A percentile compares a stretch with the other conserved stretches of the same genome.
phyloP scores from a whole-genome alignment of 2,797 vertebrate genomes.

The Tragelaphus eurycerus region DNA sequence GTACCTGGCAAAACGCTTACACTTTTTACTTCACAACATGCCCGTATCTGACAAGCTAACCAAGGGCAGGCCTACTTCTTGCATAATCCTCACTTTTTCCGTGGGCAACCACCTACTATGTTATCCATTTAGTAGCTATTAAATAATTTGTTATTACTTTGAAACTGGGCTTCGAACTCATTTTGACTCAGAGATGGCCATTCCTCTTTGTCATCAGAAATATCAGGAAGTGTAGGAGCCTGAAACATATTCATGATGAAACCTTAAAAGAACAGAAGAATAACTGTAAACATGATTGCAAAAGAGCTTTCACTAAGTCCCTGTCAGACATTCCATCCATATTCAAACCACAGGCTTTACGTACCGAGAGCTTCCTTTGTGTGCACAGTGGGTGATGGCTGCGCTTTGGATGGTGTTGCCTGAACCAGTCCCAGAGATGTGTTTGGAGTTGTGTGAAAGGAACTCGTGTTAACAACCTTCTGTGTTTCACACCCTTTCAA shows the following conservation, averaged over 20 bases:
- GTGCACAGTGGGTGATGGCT: conserved; percentile 95
- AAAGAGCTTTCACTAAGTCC: not conserved
- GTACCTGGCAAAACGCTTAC: not conserved
- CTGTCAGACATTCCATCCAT: not conserved
- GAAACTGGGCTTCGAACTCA: conserved; percentile 80
- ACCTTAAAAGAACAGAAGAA: conserved; percentile 78
- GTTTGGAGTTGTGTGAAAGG: conserved; percentile 92
- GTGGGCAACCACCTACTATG: not conserved
- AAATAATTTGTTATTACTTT: conserved; percentile 72
- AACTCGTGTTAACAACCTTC: conserved; percentile 82
- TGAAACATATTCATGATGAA: conserved; percentile 97
- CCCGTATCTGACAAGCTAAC: not conserved
- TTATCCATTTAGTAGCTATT: not conserved
- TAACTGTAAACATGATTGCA: not conserved
- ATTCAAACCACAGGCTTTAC: conserved; percentile 56
- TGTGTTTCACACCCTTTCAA: conserved; percentile 71
- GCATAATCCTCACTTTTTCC: not conserved
- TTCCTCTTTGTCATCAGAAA: conserved; percentile 69
- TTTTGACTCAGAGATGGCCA: conserved; percentile 79
- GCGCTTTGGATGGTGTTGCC: conserved; percentile 89
- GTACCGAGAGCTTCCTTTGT: conserved; percentile 94
- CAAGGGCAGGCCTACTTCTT: not conserved
- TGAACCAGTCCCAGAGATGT: conserved; percentile 87
- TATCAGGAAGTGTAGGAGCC: conserved; percentile 87
- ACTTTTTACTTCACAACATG: not conserved